Evolutionary conservation across 2,797 vertebrate genomes (phyloP).

Genomic region (Eulemur mongoz): DNA sequence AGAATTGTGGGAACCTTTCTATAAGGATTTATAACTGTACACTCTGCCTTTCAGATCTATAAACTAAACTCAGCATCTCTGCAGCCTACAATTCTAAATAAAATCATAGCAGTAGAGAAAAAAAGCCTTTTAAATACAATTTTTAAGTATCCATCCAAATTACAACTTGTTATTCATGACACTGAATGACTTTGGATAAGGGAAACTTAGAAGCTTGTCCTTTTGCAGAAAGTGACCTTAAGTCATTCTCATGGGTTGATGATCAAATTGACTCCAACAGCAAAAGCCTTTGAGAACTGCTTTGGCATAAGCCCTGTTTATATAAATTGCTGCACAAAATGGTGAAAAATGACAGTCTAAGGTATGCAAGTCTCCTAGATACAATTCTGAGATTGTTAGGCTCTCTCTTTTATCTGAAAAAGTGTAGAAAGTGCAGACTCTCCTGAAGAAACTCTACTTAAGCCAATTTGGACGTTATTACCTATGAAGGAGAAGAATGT

Average conservation of each 20-base stretch:
- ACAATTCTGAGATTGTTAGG: not conserved
- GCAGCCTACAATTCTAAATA: not conserved
- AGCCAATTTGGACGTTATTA: not conserved
- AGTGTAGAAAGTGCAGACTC: not conserved
- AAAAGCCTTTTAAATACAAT: not conserved
- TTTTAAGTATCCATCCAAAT: constrained; percentile 8
- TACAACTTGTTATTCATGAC: not conserved
- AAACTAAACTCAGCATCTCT: not conserved
- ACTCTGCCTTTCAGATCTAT: not conserved
- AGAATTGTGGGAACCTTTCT: not conserved
- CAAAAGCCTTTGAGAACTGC: constrained; percentile 6
- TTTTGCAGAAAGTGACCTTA: constrained; percentile 43
- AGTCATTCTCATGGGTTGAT: not conserved
- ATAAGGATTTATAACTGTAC: not conserved
- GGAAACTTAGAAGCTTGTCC: not conserved
- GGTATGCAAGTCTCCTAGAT: not conserved
- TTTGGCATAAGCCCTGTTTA: not conserved
- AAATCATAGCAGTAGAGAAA: not conserved
- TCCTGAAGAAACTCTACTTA: not conserved
- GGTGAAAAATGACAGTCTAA: not conserved
- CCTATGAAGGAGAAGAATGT: not conserved
- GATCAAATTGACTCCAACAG: not conserved
- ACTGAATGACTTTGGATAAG: not conserved
- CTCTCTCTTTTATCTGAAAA: constrained; percentile 12
- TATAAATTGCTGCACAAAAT: not conserved